Base-by-base conservation (phyloP, 2,888 invertebrate species). In the Globia sparganii region DNA sequence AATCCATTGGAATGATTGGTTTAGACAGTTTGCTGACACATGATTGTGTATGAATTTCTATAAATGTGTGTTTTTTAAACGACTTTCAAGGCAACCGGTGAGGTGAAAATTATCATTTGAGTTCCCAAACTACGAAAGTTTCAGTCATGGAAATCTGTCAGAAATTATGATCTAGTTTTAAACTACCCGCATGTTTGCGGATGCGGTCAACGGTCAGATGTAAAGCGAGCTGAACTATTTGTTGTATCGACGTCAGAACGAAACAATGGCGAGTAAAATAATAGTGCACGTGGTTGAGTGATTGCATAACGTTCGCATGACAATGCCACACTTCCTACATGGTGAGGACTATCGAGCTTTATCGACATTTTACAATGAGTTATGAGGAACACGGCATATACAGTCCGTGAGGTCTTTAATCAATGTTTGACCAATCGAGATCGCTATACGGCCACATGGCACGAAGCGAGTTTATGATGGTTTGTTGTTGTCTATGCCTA, bases 381-480 rank as follows among this genome's bases (percentile, higher is more conserved):
- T 86, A 87, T 82, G 77, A 84, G 77, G 73, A 85, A 77, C 88
- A 77, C 75, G 77, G 83, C 72, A 81, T 86, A 86, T 83, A 86
- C 89, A 67, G 73, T 75, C 81, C 88, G 91, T 91, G 91, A 88
- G 92, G 92, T 92, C 91, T 87, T 56, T 83, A 84, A 89, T 89
- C 89, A 79, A 86, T 87, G 89, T 89, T 90, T 89, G 89, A 84
- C 83, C 85, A 84, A 89, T 88, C 80, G 28, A 40, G 62, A 75
- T 75, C 72, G 58, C 75, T 61, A 76, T 62, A 66, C 53, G 49
- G 62, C 49, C 71, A 71, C 49, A 66, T 58, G 28, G 62, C 70
- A 67, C 56, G 13, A 67, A 59, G 43, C 56, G 34, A 72, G 61
- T 75, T 74, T 78, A 74, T 68, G 62, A 77, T 46, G 53, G 76